Base-by-base conservation (phyloP, 2,797 vertebrate species). In the Sarcophilus harrisii region DNA sequence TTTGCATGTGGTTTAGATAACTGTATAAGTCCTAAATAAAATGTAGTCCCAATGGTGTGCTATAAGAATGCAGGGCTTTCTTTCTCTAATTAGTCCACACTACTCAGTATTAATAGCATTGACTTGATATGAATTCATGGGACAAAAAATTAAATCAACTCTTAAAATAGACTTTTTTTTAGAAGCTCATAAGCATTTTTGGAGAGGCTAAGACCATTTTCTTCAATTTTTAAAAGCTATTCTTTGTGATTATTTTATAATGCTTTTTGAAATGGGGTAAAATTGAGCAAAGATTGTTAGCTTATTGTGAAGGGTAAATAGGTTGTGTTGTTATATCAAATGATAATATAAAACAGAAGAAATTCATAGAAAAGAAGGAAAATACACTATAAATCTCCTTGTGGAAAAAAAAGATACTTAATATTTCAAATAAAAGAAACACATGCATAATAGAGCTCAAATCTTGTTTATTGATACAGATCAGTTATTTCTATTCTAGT, bases 141-240 rank as follows among this genome's bases (percentile, higher is more conserved):
- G 73, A 66, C 62, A 87, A 8, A 92, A 62, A 95, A 5, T 81
- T 66, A 49, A 27, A 11, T 38, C 52, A 93, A 32, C 49, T 66
- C 29, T 49, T 89, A 92, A 87, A 90, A 32, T 9, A 55, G 28
- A 95, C 54, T 28, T 96, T 32, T 32, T 87, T 81, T 6, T 81
- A 30, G 21, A 66, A 96, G 5, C 28, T 87, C 11, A 24, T 21
- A 11, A 91, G 38, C 14, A 52, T n/a, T 66, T 91, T 94, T 62
- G 58, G n/a, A 96, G 52, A 87, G 30, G 58, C 55, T 90, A 62
- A 58, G 12, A 90, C 21, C 14, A 38, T 95, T 90, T 94, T 73
- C 94, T 94, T 94, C 54, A 38, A 93, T n/a, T 94, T 95, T 97
- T 90, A 94, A 58, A 95, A 90, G 90, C 27, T 38, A 57, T 32